Conservation (phyloP, 2,888 invertebrate genomes). For the Ichneumon xanthorius region DNA sequence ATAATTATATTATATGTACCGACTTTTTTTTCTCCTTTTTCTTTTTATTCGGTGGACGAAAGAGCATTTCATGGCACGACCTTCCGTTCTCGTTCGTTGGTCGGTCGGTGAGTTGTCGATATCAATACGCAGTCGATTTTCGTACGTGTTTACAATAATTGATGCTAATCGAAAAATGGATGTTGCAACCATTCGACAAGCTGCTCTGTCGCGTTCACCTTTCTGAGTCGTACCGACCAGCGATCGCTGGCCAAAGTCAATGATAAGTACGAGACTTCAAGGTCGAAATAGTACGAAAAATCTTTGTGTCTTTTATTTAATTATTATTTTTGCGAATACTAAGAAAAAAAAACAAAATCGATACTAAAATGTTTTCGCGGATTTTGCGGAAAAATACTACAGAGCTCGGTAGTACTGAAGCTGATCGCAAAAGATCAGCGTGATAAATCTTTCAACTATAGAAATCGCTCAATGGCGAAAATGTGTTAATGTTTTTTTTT, state of each 20-base stretch:
- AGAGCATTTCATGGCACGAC: conserved; percentile 58
- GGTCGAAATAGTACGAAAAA: conserved; percentile 39
- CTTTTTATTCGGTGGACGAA: conserved; percentile 54
- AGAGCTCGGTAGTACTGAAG: conserved; percentile 44
- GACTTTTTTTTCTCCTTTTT: conserved; percentile 27
- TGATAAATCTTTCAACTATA: conserved; percentile 44
- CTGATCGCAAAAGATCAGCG: conserved; percentile 42
- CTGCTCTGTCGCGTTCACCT: conserved; percentile 21
- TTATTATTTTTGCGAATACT: conserved; percentile 20
- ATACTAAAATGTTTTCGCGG: not conserved
- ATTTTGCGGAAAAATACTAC: conserved; percentile 41
- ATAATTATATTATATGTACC: conserved; percentile 59
- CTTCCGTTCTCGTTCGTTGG: conserved; percentile 60
- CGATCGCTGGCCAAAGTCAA: conserved; percentile 41
- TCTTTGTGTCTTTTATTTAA: not conserved
- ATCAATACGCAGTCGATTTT: conserved; percentile 21
- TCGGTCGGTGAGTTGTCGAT: conserved; percentile 24
- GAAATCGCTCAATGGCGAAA: conserved; percentile 45
- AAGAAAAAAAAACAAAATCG: conserved; percentile 15
- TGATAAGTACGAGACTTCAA: conserved; percentile 32
- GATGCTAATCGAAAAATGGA: conserved; percentile 21
- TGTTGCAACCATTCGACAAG: conserved; percentile 3
- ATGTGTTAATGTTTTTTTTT: conserved; percentile 32
- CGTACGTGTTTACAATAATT: not conserved
- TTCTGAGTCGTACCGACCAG: conserved; percentile 48